These are phyloP conservation scores for Scrobipalpa atriplicella DNA, from an alignment of 2,888 invertebrate species.

Conservation along the genomic window DNA sequence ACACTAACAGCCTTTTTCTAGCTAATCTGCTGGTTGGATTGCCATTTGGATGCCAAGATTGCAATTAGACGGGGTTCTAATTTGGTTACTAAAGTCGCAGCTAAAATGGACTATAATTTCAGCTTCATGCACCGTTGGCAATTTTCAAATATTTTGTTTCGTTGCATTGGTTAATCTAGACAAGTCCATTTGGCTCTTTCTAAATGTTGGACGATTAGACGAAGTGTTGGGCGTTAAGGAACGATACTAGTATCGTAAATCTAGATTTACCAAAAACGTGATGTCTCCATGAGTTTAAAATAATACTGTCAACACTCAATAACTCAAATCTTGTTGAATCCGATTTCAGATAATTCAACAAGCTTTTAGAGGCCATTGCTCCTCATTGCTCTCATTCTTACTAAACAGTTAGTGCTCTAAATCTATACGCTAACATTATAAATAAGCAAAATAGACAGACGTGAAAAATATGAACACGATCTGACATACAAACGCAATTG, in stretches of 20 bases:
- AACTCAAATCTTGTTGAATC: background rate
- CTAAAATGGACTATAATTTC: background rate
- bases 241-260: no score
- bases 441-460: constrained; percentile 19
- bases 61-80: background rate
- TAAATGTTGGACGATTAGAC: no score
- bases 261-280: no score
- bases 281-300: no score
- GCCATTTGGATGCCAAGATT: constrained; percentile 9
- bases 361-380: background rate
- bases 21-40: constrained; percentile 48
- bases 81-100: background rate
- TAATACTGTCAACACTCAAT: no score
- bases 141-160: no score
- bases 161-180: no score
- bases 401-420: constrained; percentile 9
- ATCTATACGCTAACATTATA: constrained; percentile 21
- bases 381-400: constrained; percentile 1
- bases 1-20: constrained; percentile 52
- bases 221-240: no score
- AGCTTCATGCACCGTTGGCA: background rate
- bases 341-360: background rate
- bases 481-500: constrained; percentile 17
- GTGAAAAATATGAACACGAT: constrained; percentile 13
- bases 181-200: no score